Conservation (phyloP, 1,140 invertebrate genomes). For the Bombyx mandarina region DNA sequence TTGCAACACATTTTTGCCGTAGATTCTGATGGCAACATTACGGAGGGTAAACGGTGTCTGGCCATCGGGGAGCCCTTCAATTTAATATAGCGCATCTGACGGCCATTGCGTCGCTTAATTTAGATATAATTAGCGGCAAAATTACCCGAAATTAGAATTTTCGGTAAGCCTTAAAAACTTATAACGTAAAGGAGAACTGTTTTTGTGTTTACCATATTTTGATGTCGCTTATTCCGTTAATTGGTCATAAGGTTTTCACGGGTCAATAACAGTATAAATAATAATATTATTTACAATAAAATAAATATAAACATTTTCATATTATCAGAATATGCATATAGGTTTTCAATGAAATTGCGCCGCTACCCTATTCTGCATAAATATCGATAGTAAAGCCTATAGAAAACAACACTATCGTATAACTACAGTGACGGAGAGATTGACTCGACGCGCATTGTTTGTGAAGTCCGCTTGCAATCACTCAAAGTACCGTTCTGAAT, state of each 20-base stretch:
- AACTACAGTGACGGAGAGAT: constrained; percentile 38
- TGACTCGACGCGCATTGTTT: constrained; percentile 58
- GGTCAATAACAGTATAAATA: no score
- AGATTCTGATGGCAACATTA: constrained; percentile 54
- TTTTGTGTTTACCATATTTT: no score
- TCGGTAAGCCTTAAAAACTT: no score
- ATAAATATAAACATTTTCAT: no score
- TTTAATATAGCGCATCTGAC: constrained; percentile 51
- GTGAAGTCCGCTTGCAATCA: constrained; percentile 58
- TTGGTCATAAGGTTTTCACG: no score
- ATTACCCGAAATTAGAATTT: neutral
- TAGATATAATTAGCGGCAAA: constrained; percentile 54
- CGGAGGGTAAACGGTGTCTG: constrained; percentile 47
- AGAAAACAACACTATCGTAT: constrained; percentile 26
- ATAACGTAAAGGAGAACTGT: neutral
- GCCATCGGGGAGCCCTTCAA: constrained; percentile 52
- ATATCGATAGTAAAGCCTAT: constrained; percentile 20
- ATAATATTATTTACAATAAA: no score
- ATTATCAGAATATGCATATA: no score
- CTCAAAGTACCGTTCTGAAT: constrained; percentile 51
- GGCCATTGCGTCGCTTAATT: constrained; percentile 43
- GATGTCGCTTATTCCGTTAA: no score
- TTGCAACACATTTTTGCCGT: constrained; percentile 59
- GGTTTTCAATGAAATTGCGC: constrained; percentile 5
- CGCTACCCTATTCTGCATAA: constrained; percentile 30